A percentile compares a stretch with the other conserved stretches of the same genome.
phyloP scores from a whole-genome alignment of 2,888 invertebrate genomes.

The Harpagoxenus sublaevis region DNA sequence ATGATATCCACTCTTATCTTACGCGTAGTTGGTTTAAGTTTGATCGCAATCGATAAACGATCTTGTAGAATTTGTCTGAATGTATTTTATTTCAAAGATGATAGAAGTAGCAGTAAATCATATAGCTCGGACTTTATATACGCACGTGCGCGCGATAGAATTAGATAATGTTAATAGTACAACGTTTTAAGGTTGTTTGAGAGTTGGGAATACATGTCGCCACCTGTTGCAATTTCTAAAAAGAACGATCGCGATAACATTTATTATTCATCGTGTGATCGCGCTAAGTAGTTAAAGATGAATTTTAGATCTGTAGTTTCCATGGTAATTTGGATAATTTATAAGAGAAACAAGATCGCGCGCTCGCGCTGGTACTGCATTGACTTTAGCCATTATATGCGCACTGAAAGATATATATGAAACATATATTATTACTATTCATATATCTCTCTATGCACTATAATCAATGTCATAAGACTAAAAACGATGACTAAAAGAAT shows the following conservation, averaged over 20 bases:
- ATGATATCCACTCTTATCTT: slow-evolving; percentile 15
- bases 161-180: slow-evolving; percentile 38
- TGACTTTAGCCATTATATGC: slow-evolving; percentile 6
- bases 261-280: slow-evolving; percentile 36
- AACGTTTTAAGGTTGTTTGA: slow-evolving; percentile 46
- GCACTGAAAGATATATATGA: not conserved
- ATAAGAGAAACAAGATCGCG: not conserved
- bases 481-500: not conserved
- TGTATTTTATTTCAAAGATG: slow-evolving; percentile 17
- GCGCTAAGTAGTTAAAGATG: slow-evolving; percentile 24
- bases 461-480: slow-evolving; percentile 14
- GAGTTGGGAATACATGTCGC: slow-evolving; percentile 41
- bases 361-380: not conserved
- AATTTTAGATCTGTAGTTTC: slow-evolving; percentile 11
- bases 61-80: not conserved
- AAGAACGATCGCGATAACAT: slow-evolving; percentile 52
- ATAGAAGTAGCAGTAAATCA: not conserved
- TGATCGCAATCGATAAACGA: slow-evolving; percentile 13
- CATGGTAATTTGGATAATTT: slow-evolving; percentile 28
- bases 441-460: not conserved
- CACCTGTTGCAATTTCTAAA: slow-evolving; percentile 57
- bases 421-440: not conserved
- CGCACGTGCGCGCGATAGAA: not conserved
- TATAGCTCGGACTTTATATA: not conserved
- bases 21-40: slow-evolving; percentile 13